Conservation (phyloP, 2,888 invertebrate genomes). For the Syrista parreyssii region DNA sequence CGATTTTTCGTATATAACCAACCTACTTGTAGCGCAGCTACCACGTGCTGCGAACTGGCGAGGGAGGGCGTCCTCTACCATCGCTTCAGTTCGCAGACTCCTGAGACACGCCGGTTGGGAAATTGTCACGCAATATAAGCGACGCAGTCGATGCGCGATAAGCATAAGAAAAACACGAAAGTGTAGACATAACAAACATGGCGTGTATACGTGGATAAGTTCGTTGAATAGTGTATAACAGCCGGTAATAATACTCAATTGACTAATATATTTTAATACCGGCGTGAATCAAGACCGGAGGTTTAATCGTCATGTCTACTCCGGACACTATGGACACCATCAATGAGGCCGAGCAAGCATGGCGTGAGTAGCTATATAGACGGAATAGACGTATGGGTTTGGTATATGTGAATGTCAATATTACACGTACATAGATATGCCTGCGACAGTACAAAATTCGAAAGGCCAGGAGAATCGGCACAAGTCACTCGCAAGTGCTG, state of each 20-base stretch:
- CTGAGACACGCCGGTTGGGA: background rate
- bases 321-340: conserved; percentile 69
- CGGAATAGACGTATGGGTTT: background rate
- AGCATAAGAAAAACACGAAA: conserved; percentile 10
- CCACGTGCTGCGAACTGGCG: background rate
- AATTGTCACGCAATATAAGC: conserved; percentile 6
- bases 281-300: conserved; percentile 46
- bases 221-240: conserved; percentile 12
- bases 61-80: background rate
- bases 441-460: background rate
- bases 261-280: conserved; percentile 8
- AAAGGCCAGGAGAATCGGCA: background rate
- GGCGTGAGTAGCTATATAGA: conserved; percentile 70
- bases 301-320: conserved; percentile 65
- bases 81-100: background rate
- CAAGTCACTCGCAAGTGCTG: background rate
- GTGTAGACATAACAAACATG: conserved; percentile 6
- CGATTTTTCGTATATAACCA: background rate
- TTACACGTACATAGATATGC: background rate
- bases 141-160: background rate
- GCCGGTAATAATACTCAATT: background rate
- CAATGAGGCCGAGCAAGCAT: conserved; percentile 75
- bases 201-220: conserved; percentile 37
- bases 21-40: background rate
- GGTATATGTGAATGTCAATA: background rate